phyloP scores from a whole-genome alignment of 1,140 invertebrate species.

The Hestina assimilis region DNA sequence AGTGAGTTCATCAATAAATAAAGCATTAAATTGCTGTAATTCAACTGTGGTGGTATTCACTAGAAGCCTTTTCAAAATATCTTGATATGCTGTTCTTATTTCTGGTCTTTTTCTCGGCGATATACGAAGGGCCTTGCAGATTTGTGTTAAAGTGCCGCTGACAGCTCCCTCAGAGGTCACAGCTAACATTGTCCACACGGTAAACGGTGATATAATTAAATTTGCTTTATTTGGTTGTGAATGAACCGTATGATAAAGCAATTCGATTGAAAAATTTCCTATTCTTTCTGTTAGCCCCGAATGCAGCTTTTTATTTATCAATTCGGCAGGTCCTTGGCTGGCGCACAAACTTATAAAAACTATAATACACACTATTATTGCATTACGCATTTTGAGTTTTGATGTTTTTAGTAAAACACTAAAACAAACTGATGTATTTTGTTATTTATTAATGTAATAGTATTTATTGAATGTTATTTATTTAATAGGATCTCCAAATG shows the following conservation, averaged over 20 bases:
- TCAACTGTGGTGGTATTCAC: constrained; percentile 61
- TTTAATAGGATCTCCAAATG: too few species aligned
- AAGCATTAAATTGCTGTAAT: constrained; percentile 54
- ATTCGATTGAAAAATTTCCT: constrained; percentile 69
- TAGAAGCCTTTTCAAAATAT: constrained; percentile 52
- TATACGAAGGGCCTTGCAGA: constrained; percentile 57
- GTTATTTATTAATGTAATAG: too few species aligned
- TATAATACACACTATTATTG: constrained; percentile 4
- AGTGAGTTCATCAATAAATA: constrained; percentile 49
- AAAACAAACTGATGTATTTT: too few species aligned
- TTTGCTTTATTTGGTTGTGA: constrained; percentile 37
- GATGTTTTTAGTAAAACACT: too few species aligned
- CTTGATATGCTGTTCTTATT: constrained; percentile 56
- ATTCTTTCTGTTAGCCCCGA: constrained; percentile 49
- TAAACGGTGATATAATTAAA: constrained; percentile 73
- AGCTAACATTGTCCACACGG: constrained; percentile 74
- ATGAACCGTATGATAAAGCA: constrained; percentile 51
- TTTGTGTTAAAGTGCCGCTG: constrained; percentile 56
- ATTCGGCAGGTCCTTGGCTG: neutral
- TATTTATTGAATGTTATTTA: too few species aligned
- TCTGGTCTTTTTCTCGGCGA: constrained; percentile 32
- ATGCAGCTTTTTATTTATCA: constrained; percentile 15
- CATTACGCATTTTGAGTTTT: constrained; percentile 21
- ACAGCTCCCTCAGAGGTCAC: constrained; percentile 74
- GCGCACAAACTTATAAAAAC: constrained; percentile 2